A percentile compares a stretch with the other conserved stretches of the same genome.
Conservation (phyloP, 2,888 invertebrate genomes). For the Oeneis ivallda region DNA sequence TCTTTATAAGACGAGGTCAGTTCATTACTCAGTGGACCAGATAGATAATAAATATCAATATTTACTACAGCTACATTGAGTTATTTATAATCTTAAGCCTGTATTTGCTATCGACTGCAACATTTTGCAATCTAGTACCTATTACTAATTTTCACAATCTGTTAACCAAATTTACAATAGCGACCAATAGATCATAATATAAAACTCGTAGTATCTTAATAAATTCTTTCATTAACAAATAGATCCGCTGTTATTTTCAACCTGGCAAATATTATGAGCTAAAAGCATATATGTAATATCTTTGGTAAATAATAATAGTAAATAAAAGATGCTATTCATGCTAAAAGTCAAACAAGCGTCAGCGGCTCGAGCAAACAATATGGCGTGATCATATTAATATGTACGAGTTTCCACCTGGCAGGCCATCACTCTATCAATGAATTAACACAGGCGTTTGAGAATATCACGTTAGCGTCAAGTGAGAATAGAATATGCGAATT, state of each 20-base stretch:
- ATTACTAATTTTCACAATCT: conserved; percentile 27
- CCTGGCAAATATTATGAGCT: background rate
- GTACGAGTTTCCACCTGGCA: conserved; percentile 8
- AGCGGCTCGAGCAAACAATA: conserved; percentile 3
- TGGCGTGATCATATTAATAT: background rate
- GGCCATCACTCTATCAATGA: conserved; percentile 20
- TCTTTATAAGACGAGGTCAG: conserved; percentile 32
- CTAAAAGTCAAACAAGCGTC: conserved; percentile 7
- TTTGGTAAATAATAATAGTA: background rate
- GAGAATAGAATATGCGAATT: conserved; percentile 72
- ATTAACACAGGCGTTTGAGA: conserved; percentile 44
- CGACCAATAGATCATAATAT: conserved; percentile 29
- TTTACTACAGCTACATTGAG: conserved; percentile 29
- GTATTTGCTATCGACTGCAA: conserved; percentile 26
- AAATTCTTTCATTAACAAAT: background rate
- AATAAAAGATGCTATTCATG: conserved; percentile 3
- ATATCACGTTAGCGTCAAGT: conserved; percentile 46
- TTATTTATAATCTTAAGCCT: conserved; percentile 31
- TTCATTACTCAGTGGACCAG: conserved; percentile 30
- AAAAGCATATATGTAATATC: background rate
- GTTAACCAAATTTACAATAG: conserved; percentile 38
- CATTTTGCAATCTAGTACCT: conserved; percentile 22
- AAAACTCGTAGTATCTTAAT: too few species aligned
- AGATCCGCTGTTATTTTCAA: background rate
- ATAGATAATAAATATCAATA: conserved; percentile 32